Base-by-base conservation (phyloP, 1,140 invertebrate species). In the Reticulitermes speratus region DNA sequence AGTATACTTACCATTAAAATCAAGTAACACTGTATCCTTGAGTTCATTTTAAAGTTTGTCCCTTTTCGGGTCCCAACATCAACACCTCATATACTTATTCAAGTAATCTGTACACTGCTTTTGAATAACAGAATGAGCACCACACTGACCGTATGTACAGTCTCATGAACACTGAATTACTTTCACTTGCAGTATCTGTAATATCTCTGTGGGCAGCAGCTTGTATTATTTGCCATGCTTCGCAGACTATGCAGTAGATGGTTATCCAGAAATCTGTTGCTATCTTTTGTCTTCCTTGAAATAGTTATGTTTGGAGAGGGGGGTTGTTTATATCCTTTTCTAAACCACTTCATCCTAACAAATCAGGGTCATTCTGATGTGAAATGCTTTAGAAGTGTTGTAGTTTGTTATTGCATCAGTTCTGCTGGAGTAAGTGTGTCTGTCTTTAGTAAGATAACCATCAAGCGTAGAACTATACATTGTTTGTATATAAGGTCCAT, bases 221-320 rank as follows among this genome's bases (percentile, higher is more conserved):
- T 65, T 65, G 65, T 75, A 75, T 75, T 75, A 14, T 75, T 5
- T 75, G 65, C n/a, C n/a, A 75, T 30, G 65, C 65, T 75, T 75
- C 65, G 65, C n/a, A 30, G 65, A 75, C 8, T 75, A 16, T 30
- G 65, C 65, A 75, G n/a, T n/a, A 75, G 65, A 30, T 75, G 6
- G 65, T 75, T 75, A 75, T 75, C 65, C 65, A 75, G n/a, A 30
- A n/a, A 75, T 75, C 25, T 75, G n/a, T 75, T 75, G 65, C 65
- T 30, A 8, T 6, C n/a, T 75, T 6, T 75, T 75, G n/a, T 25
- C 65, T 75, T 75, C 65, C n/a, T 75, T 75, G 25, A 75, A 75
- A 75, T 14, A 75, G 65, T 30, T 75, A 30, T 30, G 0, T n/a
- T 7, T 75, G 25, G 25, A 75, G 65, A 30, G 65, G 65, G n/a